Base-by-base conservation (phyloP, 2,888 invertebrate species). In the Ypsolopha sequella region DNA sequence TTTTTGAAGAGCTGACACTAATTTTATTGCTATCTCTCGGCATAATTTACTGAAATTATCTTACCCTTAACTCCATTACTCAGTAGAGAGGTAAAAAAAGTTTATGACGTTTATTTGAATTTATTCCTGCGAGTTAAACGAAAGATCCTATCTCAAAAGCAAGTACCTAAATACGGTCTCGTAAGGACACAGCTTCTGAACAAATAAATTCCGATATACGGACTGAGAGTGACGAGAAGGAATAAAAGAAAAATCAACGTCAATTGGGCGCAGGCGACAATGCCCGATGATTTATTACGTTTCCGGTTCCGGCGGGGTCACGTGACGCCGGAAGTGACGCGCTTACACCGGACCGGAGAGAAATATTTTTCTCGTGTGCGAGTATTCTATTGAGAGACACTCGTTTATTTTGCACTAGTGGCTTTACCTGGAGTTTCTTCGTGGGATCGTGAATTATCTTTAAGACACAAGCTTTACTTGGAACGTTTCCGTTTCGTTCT, bases 261-360 rank as follows among this genome's bases (percentile, higher is more conserved):
- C 75, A 73, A 80, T 79, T 76, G 79, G 70, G 62, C 68, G 64
- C 65, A 55, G 56, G 68, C 64, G 76, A 76, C 76, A 76, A 76
- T 70, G 67, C 66, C 58, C 67, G 65, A 80, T 78, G 80, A 81
- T 80, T 76, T 81, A 82, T 82, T 65, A 70, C 68, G 63, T 67
- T 68, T 69, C 67, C 71, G 63, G 58, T 63, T 64, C 66, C 66
- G 61, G 60, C 56, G 67, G 66, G 66, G 66, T 51, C 48, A 51
- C 48, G 48, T 35, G 41, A 48, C 45, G 55, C 59, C 67, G 71
- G 70, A 70, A 64, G 63, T 66, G 67, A 69, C 64, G 63, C 56
- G 60, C 60, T 61, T 60, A 59, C 64, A 61, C 59, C 62, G 66
- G 60, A 67, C 59, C 58, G 57, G 52, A 56, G 57, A 67, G 64